phyloP scores from a whole-genome alignment of 2,888 invertebrate species.

The Synergus laeviventris region DNA sequence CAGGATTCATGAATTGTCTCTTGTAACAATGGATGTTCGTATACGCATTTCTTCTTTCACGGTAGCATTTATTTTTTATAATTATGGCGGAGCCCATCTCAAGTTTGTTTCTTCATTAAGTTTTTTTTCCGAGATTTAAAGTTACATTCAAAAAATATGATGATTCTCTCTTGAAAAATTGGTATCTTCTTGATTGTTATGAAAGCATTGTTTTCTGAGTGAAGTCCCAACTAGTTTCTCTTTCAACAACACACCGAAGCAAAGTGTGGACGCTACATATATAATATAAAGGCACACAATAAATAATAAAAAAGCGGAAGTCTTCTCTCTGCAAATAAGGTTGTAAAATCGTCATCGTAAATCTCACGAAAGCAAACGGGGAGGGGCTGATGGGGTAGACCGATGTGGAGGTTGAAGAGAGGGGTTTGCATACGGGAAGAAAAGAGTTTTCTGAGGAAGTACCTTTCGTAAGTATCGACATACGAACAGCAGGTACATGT shows the following conservation, averaged over 20 bases:
- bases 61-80: background rate
- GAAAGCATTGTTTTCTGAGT: background rate
- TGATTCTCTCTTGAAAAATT: background rate
- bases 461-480: constrained; percentile 49
- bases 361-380: constrained; percentile 59
- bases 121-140: background rate
- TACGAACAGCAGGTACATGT: constrained; percentile 56
- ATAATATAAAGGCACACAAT: constrained; percentile 17
- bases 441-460: constrained; percentile 40
- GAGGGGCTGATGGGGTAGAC: constrained; percentile 50
- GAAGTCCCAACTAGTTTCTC: constrained; percentile 8
- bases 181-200: background rate
- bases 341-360: constrained; percentile 70
- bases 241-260: background rate
- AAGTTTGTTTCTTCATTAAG: background rate
- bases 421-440: constrained; percentile 34
- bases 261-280: constrained; percentile 20
- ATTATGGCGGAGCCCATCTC: background rate
- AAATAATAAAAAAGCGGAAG: constrained; percentile 42
- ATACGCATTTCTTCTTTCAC: background rate
- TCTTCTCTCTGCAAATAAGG: constrained; percentile 61
- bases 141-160: background rate
- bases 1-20: constrained; percentile 23
- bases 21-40: constrained; percentile 33
- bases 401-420: constrained; percentile 39